Base-by-base conservation (phyloP, 1,140 invertebrate genomes). In the Cydia pomonella region DNA sequence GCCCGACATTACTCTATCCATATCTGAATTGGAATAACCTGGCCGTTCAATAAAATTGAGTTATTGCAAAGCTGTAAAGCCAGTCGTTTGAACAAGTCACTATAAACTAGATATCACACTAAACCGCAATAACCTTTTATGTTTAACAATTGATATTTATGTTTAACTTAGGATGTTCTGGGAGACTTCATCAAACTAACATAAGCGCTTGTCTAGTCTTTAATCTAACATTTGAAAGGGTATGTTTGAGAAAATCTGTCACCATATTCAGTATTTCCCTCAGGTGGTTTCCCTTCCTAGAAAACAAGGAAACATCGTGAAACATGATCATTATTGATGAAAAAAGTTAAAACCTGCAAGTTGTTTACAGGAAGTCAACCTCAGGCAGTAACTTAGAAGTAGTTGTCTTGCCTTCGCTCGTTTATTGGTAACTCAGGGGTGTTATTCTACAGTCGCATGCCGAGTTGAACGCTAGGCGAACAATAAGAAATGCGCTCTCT, bases 1-100 rank as follows among this genome's bases (percentile, higher is more conserved):
- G 69, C 33, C 63, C 27, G 27, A 29, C 64, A 33, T 69, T 69
- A 69, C 64, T 33, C 64, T 69, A 69, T 69, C 64, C 27, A 69
- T 69, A 69, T 69, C 29, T 69, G 64, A 33, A 33, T 33, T 29
- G 64, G 33, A 41, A 69, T 69, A 33, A 66, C 25, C 27, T 59
- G 53, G 53, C n/a, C 53, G 53, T 23, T 59, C 53, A 59, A 59
- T 59, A 59, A 59, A 59, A 59, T 21, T 2, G 53, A 59, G 53
- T 59, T 59, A 59, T 59, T 59, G 53, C 53, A 9, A 12, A 59
- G 53, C 53, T 23, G 53, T 59, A 59, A 59, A 59, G 18, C 53
- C 21, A 59, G 53, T 59, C 18, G 53, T 59, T 59, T 59, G n/a
- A 59, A 59, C 53, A 59, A 23, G 18, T 23, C 21, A 23, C 53